Percentiles rank a stretch among this genome's conserved stretches.
Conservation (phyloP, 1,140 invertebrate species). For the Cydia fagiglandana region DNA sequence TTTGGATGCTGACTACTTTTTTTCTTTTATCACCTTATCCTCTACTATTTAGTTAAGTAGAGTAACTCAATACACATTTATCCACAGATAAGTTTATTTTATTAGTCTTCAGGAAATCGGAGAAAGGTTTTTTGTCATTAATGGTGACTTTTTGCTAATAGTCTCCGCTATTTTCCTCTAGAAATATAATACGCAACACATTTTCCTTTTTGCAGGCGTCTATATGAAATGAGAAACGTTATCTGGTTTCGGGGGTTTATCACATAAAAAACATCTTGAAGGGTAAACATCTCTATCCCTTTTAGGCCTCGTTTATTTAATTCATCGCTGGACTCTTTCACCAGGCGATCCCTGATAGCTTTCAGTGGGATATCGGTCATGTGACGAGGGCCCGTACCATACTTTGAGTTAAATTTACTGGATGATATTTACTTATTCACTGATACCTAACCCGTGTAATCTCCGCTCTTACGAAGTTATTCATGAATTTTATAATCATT, state of each 20-base stretch:
- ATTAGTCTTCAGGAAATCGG: background rate
- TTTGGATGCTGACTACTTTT: too few relatives aligned
- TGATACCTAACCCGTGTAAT: constrained; percentile 48
- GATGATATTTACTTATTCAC: constrained; percentile 76
- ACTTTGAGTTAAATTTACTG: constrained; percentile 76
- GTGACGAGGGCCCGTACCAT: constrained; percentile 62
- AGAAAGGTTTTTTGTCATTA: constrained; percentile 7
- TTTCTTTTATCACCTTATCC: too few relatives aligned
- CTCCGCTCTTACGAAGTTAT: constrained; percentile 13
- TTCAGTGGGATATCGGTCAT: constrained; percentile 71
- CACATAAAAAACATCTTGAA: constrained; percentile 29
- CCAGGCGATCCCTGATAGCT: constrained; percentile 65
- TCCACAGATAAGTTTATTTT: background rate
- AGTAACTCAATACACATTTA: background rate
- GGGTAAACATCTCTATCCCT: constrained; percentile 32
- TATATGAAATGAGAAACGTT: constrained; percentile 18
- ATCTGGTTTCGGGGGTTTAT: constrained; percentile 25
- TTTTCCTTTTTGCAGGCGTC: constrained; percentile 64
- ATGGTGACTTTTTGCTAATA: background rate
- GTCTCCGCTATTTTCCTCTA: background rate
- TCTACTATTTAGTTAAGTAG: too few relatives aligned
- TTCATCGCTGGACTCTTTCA: constrained; percentile 75
- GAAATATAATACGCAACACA: constrained; percentile 24
- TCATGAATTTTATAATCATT: constrained; percentile 12
- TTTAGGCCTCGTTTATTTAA: constrained; percentile 60